Evolutionary conservation across 2,888 invertebrate genomes (phyloP), one percentile per base, ranked within the genome.

Genomic region (Criorhina ranunculi): DNA sequence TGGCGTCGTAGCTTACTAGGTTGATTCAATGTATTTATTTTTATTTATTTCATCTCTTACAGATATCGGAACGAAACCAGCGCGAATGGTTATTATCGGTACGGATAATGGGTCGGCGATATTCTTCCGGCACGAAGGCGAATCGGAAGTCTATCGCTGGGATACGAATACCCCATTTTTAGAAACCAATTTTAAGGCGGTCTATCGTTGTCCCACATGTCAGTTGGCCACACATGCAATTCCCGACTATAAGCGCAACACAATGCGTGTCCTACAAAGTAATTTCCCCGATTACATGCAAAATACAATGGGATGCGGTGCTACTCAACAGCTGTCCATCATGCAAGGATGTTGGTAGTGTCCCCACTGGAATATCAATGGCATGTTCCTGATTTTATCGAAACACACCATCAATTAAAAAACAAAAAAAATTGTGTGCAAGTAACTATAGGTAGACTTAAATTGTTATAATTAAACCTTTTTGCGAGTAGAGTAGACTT

Each of bases 261-360:
- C 93, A 66, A 94, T 95, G 93, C 91, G 94, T 60, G 93, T 93
- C 0, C 89, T 95, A 79, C 94, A 94, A 88, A 94, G 94, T 87
- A 95, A 94, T 89, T 95, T 94, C 90, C 93, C 93, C 0, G 94
- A 94, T 90, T 95, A 92, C 88, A 93, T 95, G 89, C 93, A 93
- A 83, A 93, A 93, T 86, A 93, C 93, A 17, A 93, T 94, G 42
- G 95, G 94, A 24, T 94, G 94, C 88, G 94, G 94, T 1, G 93
- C 93, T 44, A 92, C 93, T 42, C 94, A 94, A 88, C 93, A 93
- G 59, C 89, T 94, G 49, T 89, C 89, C 53, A 86, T 90, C 75
- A 91, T 91, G 91, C 91, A 91, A 72, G 91, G 91, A 11, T 91
- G 91, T 85, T 91, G 89, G 89, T 91, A 88, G 87, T 11, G n/a